Evolutionary conservation across 1,140 invertebrate genomes (phyloP), one percentile per base, ranked within the genome.

Genomic region (Hypsibius dujardini): DNA sequence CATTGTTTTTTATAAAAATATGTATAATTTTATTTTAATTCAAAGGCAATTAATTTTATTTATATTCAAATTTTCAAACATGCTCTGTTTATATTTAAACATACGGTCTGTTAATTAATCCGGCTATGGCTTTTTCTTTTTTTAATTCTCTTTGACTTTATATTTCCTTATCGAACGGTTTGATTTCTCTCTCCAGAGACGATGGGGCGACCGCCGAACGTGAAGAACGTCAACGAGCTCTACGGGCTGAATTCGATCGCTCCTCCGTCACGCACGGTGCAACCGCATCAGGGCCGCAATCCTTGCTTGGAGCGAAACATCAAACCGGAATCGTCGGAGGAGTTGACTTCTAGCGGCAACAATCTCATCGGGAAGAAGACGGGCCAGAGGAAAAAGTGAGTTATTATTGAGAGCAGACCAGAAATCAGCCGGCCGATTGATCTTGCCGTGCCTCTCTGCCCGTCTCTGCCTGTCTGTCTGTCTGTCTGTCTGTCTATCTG

Each of bases 231-330:
- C n/a, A 47, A 47, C 47, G 71, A 71, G 72, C n/a, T 42, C 72
- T 3, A 46, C 69, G 40, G 47, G 60, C 76, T 2, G 74, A 75
- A n/a, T n/a, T 46, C 80, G 75, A 74, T 76, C 69, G 70, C 79
- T 67, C 77, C 81, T 50, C 75, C 75, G 42, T 74, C 75, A 45
- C 59, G 62, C 2, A 28, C 56, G 28, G 3, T 90, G 46, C 88
- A 90, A 75, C 88, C 89, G 1, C 86, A 90, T 78, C 90, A 92
- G 77, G 90, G 90, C 1, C 81, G 90, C 12, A 94, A 95, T 82
- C 88, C 90, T 1, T 92, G 89, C 74, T 83, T 90, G 75, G 90
- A 92, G 77, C 81, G 90, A 1, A 95, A 95, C 80, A 82, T 89
- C 3, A 85, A 88, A 75, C 81, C 83, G 1, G 80, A 84, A 75